Evolutionary conservation across 2,888 invertebrate genomes (phyloP), one percentile per base, ranked within the genome.

Genomic region (Caenorhabditis japonica): DNA sequence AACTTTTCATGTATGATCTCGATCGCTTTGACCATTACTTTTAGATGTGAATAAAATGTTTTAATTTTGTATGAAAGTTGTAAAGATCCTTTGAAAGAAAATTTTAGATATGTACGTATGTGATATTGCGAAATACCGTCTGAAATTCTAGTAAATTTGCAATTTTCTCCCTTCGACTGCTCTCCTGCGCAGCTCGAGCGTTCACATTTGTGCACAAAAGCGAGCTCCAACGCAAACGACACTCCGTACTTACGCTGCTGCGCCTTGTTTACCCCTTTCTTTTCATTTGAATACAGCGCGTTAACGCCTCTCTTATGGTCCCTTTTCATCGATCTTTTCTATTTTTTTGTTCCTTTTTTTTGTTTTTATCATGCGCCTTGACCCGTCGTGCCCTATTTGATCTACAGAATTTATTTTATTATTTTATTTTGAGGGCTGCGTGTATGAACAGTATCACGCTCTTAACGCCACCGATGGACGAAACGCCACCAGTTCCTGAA

Each of bases 381-480:
- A n/a, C n/a, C n/a, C n/a, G n/a, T n/a, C n/a, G n/a, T n/a, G n/a
- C n/a, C n/a, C n/a, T n/a, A n/a, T n/a, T n/a, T n/a, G n/a, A n/a
- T n/a, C n/a, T n/a, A n/a, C n/a, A n/a, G n/a, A n/a, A n/a, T n/a
- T n/a, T n/a, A n/a, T 30, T 39, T n/a, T 44, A 5, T 3, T 13
- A 13, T 4, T 4, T 58, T 44, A 23, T 34, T 46, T 13, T 2
- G 51, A 56, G 56, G 34, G n/a, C 5, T 8, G 38, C 27, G 66
- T 66, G 66, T 51, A 66, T 66, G 66, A 66, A 21, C 49, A 56
- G 33, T 12, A 12, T 21, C 12, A 34, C 66, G 2, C 43, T 66
- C 8, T 41, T 66, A 38, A 66, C 66, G 27, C 66, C 66, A 21
- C 66, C 66, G 34, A 66, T 66, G 66, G 66, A 66, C 25, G 66